phyloP scores from a whole-genome alignment of 1,140 invertebrate species.

The Drosophila saltans region DNA sequence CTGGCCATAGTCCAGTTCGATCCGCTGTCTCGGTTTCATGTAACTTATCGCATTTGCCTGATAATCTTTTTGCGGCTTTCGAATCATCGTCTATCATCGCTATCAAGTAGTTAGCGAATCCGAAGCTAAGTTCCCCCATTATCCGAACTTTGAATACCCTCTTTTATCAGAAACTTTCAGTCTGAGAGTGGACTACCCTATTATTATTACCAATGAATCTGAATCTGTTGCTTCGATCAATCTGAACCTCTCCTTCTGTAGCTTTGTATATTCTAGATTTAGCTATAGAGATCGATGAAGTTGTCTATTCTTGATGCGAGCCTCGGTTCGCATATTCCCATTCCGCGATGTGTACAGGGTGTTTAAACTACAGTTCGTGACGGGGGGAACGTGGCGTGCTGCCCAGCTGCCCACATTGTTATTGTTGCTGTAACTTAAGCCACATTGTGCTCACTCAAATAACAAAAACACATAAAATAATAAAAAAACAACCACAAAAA shows the following conservation, averaged over 20 bases:
- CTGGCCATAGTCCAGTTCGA: neutral
- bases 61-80: neutral
- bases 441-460: conserved; percentile 44
- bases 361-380: neutral
- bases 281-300: too few species aligned
- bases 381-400: neutral
- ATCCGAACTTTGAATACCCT: neutral
- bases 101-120: neutral
- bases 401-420: neutral
- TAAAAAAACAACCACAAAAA: conserved; percentile 36
- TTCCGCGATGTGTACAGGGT: neutral
- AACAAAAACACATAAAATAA: conserved; percentile 25
- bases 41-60: neutral
- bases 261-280: too few species aligned
- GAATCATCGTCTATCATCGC: neutral
- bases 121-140: too few species aligned
- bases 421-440: conserved; percentile 42
- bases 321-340: too few species aligned
- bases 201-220: too few species aligned
- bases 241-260: too few species aligned
- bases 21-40: neutral
- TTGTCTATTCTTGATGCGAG: too few species aligned
- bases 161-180: too few species aligned
- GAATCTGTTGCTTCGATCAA: too few species aligned
- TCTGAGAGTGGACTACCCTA: too few species aligned